These are phyloP conservation scores for Cichlasoma orientale DNA, from an alignment of 2,797 vertebrate species.

Conservation along the genomic window DNA sequence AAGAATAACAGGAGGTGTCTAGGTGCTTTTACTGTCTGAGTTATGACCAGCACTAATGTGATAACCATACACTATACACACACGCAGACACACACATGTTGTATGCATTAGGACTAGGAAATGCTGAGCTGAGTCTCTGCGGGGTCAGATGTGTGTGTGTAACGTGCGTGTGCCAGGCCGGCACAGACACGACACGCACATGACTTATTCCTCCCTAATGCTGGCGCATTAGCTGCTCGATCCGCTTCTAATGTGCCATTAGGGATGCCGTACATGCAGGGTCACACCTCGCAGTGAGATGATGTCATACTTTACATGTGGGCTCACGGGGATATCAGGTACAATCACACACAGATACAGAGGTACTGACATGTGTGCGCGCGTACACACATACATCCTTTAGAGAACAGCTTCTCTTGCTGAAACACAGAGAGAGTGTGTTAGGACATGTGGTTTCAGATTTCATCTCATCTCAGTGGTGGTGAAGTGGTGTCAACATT, in stretches of 20 bases:
- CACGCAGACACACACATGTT: slow-evolving; percentile 47
- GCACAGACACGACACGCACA: slow-evolving; percentile 65
- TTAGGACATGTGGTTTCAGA: slow-evolving; percentile 18
- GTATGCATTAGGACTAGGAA: slow-evolving; percentile 56
- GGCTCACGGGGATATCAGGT: slow-evolving; percentile 15
- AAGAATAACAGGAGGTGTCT: slow-evolving; percentile 50
- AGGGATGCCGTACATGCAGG: slow-evolving; percentile 72
- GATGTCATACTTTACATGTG: slow-evolving; percentile 69
- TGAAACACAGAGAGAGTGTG: slow-evolving; percentile 18
- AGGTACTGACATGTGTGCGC: slow-evolving; percentile 12
- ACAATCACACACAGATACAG: slow-evolving; percentile 4
- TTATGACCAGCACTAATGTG: slow-evolving; percentile 66
- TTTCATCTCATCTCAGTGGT: slow-evolving; percentile 18
- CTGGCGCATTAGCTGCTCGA: slow-evolving; percentile 71
- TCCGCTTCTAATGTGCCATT: slow-evolving; percentile 77
- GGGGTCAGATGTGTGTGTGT: slow-evolving; percentile 48
- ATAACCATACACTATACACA: slow-evolving; percentile 62
- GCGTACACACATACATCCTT: slow-evolving; percentile 1
- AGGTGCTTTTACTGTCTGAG: slow-evolving; percentile 66
- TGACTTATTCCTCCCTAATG: slow-evolving; percentile 75
- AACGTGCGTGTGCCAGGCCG: slow-evolving; percentile 41
- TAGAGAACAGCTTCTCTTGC: not conserved
- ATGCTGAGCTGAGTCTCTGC: slow-evolving; percentile 46
- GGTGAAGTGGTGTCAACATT: not conserved
- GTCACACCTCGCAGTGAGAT: slow-evolving; percentile 67